These are phyloP conservation scores for Ichneumoninae sp. DNA, from an alignment of 2,888 invertebrate species.

Conservation along the genomic window DNA sequence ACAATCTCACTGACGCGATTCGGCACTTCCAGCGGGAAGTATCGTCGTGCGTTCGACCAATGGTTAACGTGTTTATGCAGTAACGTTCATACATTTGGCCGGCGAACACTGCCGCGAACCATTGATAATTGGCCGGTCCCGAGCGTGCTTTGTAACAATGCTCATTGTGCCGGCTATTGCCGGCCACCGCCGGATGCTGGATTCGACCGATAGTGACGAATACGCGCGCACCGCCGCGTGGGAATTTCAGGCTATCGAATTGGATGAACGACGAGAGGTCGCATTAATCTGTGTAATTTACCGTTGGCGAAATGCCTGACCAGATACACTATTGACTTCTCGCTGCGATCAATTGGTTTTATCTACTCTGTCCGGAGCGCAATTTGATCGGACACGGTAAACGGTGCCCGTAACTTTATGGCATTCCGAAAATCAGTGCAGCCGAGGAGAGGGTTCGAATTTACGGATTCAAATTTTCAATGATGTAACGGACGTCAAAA, in stretches of 20 bases:
- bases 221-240: slow-evolving; percentile 2
- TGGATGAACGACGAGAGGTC: slow-evolving; percentile 17
- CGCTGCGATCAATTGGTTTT: slow-evolving; percentile 50
- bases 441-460: neutral
- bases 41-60: slow-evolving; percentile 21
- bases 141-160: slow-evolving; percentile 39
- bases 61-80: slow-evolving; percentile 30
- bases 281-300: slow-evolving; percentile 63
- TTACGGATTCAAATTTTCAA: neutral
- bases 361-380: slow-evolving; percentile 32
- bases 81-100: neutral
- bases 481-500: neutral
- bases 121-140: slow-evolving; percentile 49
- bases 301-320: slow-evolving; percentile 43
- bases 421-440: neutral
- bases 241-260: slow-evolving; percentile 44
- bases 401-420: neutral
- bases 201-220: slow-evolving; percentile 47
- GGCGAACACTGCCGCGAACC: slow-evolving; percentile 14
- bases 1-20: slow-evolving; percentile 45
- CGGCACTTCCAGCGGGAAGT: slow-evolving; percentile 19
- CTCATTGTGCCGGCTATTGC: slow-evolving; percentile 32
- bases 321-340: slow-evolving; percentile 27
- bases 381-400: slow-evolving; percentile 24
- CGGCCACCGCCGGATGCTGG: slow-evolving; percentile 41